Percentiles rank a stretch among this genome's conserved stretches.
These are phyloP conservation scores for Meloidogyne floridensis DNA, from an alignment of 1,140 invertebrate genomes.

Conservation along the genomic window DNA sequence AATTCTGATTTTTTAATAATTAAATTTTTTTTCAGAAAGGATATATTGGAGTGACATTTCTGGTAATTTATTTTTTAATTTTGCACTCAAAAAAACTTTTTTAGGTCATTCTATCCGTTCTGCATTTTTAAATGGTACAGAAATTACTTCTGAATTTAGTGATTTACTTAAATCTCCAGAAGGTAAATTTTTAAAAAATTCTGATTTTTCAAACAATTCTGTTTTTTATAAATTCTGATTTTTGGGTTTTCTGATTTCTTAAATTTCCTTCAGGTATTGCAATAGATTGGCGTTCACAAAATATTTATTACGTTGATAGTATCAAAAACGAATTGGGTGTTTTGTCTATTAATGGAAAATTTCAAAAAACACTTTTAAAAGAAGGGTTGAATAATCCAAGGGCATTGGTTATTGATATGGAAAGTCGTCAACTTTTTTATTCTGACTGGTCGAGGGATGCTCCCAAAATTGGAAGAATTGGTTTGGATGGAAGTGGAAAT, in stretches of 20 bases:
- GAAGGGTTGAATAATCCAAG: slow-evolving; percentile 83
- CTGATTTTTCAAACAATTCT: no score
- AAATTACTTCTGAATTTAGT: slow-evolving; percentile 41
- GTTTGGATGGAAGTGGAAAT: slow-evolving; percentile 85
- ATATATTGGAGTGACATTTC: slow-evolving; percentile 69
- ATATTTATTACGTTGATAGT: slow-evolving; percentile 95
- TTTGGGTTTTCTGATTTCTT: no score
- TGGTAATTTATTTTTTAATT: slow-evolving; percentile 27
- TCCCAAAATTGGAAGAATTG: slow-evolving; percentile 89
- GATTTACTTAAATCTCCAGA: slow-evolving; percentile 73
- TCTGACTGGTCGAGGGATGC: slow-evolving; percentile 89
- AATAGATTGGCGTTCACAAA: slow-evolving; percentile 86
- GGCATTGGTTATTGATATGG: slow-evolving; percentile 89
- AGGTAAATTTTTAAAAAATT: slow-evolving; percentile 69
- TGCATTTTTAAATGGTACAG: slow-evolving; percentile 58
- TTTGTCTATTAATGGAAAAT: slow-evolving; percentile 77
- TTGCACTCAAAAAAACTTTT: slow-evolving; percentile 14
- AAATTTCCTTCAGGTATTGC: slow-evolving; percentile 74
- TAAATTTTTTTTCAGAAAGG: slow-evolving; percentile 44
- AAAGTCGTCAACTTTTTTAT: slow-evolving; percentile 80
- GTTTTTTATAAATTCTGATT: no score
- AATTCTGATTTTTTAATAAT: not conserved
- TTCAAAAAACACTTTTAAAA: slow-evolving; percentile 76
- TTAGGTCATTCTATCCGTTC: slow-evolving; percentile 57
- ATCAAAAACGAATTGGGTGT: slow-evolving; percentile 85